Percentiles rank a stretch among this genome's conserved stretches.
These are phyloP conservation scores for Habropoda laboriosa DNA, from an alignment of 1,140 invertebrate genomes.

Conservation along the genomic window DNA sequence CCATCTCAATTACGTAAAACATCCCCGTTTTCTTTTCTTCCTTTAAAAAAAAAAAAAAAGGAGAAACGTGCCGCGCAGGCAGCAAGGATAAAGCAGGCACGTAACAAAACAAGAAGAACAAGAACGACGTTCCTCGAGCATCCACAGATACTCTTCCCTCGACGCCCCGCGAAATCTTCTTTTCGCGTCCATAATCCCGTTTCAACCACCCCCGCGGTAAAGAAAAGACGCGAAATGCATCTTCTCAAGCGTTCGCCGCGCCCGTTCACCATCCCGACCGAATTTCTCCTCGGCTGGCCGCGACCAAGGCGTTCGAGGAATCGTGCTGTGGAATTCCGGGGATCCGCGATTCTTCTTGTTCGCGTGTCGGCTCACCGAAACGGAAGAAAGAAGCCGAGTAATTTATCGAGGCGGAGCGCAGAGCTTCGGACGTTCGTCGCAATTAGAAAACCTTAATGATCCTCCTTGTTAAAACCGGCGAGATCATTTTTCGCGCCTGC, in stretches of 20 bases:
- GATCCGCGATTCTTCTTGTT: conserved; percentile 19
- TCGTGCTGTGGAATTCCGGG: conserved; percentile 15
- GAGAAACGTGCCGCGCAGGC: not conserved
- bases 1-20: no score
- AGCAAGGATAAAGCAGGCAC: not conserved
- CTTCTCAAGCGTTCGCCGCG: not conserved
- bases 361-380: not conserved
- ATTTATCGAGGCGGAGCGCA: not conserved
- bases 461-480: not conserved
- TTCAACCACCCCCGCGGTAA: not conserved
- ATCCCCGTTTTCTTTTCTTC: no score
- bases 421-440: not conserved
- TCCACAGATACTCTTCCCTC: not conserved
- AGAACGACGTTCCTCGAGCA: not conserved
- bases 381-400: conserved; percentile 3
- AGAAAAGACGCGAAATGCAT: conserved; percentile 21
- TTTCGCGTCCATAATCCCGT: conserved; percentile 4
- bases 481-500: not conserved
- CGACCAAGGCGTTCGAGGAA: not conserved
- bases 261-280: no score
- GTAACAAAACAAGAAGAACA: not conserved
- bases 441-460: conserved; percentile 32
- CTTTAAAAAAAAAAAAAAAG: no score
- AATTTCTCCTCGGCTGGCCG: conserved; percentile 28
- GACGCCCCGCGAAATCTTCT: not conserved